phyloP scores from a whole-genome alignment of 2,888 invertebrate species.

The Platycnemis pennipes region DNA sequence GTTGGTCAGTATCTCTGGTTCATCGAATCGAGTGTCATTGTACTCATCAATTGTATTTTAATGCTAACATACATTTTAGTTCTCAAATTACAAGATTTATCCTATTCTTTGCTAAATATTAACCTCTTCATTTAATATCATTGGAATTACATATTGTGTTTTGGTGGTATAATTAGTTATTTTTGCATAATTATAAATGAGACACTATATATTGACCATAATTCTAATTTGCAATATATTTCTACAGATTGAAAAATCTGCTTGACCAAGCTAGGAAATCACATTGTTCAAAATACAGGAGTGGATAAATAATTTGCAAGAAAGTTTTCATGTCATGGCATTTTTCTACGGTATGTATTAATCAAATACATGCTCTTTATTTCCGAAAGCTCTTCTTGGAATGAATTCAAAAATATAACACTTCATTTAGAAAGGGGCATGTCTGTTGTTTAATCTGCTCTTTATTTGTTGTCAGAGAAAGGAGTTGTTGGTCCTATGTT shows the following conservation, averaged over 20 bases:
- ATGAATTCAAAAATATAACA: not conserved
- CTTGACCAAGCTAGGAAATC: not conserved
- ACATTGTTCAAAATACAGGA: not conserved
- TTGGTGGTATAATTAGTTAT: not conserved
- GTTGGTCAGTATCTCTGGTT: not conserved
- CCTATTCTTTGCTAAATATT: not conserved
- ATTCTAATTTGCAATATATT: not conserved
- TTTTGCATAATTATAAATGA: not conserved
- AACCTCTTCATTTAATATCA: too few relatives aligned
- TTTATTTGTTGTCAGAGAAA: not conserved
- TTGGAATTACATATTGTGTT: not conserved
- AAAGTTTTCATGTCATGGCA: not conserved
- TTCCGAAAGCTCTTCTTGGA: too few relatives aligned
- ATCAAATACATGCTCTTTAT: not conserved
- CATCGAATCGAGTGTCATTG: not conserved
- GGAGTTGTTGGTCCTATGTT: constrained; percentile 22
- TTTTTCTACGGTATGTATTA: not conserved
- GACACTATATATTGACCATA: too few relatives aligned
- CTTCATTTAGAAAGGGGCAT: not conserved
- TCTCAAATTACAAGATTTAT: not conserved
- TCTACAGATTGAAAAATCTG: not conserved
- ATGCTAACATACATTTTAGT: not conserved
- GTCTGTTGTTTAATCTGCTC: not conserved
- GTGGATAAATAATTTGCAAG: not conserved
- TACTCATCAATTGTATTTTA: not conserved